Base-by-base conservation (phyloP, 2,888 invertebrate genomes). In the Phyto melanocephala region DNA sequence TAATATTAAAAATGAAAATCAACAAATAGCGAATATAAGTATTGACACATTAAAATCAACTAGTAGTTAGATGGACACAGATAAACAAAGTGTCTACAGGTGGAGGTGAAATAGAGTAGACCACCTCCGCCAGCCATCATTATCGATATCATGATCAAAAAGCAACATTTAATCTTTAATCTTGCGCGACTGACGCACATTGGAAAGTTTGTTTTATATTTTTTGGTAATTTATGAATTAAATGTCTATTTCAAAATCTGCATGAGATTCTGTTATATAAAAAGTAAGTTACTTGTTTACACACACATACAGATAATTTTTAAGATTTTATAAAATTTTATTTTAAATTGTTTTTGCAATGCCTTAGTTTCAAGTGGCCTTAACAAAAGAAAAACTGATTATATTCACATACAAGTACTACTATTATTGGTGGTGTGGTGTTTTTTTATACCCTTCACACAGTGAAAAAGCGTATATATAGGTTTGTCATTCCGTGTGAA, bases 161-260 rank as follows among this genome's bases (percentile, higher is more conserved):
- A 54, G 15, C 40, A 22, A 2, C 8, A 47, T 10, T 20, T 8
- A 42, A 42, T 8, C 42, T 33, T 40, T 62, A 20, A 54, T 52
- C 28, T 50, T 17, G 8, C 11, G 40, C 42, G 11, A 74, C 62
- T 74, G 74, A 74, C 74, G 74, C 74, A 74, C 62, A 54, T 74
- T n/a, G 28, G 22, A 54, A 62, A 74, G 52, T 63, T 74, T 37
- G 54, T 17, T 50, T 60, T 17, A 24, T 63, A n/a, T n/a, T n/a
- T 33, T 42, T 63, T 42, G 28, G 50, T 40, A 5, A 50, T 62
- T 50, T 33, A 50, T 60, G 17, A 60, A 60, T 17, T 4, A 50
- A 22, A 50, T 52, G 15, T 15, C 17, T 17, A 54, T 68, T 54
- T 56, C 20, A 13, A 56, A 56, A 42, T 70, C n/a, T 56, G 28